Evolutionary conservation across 2,113 vertebrate genomes (phyloP).

Genomic region (Oxyruncus cristatus): DNA sequence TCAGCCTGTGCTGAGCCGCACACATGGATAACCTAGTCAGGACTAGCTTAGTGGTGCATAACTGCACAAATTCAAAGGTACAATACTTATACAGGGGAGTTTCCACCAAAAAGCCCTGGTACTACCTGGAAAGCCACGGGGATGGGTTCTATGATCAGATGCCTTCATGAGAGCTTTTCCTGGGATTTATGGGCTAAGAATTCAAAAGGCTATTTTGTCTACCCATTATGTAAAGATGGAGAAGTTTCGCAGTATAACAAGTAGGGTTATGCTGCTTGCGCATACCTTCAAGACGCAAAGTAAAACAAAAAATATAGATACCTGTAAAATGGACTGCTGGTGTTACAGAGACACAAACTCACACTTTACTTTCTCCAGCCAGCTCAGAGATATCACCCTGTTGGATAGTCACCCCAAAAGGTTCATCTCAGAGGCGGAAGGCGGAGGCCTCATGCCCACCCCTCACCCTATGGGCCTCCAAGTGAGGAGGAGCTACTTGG

Average conservation of each 20-base stretch:
- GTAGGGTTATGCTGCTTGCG: neutral
- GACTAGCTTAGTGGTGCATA: neutral
- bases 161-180: neutral
- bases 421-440: neutral
- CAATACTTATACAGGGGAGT: neutral
- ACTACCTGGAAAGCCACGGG: neutral
- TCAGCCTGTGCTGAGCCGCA: neutral
- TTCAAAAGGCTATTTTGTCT: neutral
- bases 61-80: neutral
- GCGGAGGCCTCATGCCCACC: neutral
- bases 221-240: neutral
- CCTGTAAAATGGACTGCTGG: neutral
- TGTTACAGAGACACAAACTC: neutral
- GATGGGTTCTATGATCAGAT: neutral
- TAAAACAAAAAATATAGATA: neutral
- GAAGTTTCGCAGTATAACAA: neutral
- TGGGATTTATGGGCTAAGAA: neutral
- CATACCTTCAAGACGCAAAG: neutral
- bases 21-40: neutral
- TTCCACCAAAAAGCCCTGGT: neutral
- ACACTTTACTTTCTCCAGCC: neutral
- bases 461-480: neutral
- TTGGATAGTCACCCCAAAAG: neutral
- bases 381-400: neutral
- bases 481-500: neutral